Evolutionary conservation across 2,113 vertebrate genomes (phyloP), one percentile per base, ranked within the genome.

Genomic region (Nansenia antarctica): DNA sequence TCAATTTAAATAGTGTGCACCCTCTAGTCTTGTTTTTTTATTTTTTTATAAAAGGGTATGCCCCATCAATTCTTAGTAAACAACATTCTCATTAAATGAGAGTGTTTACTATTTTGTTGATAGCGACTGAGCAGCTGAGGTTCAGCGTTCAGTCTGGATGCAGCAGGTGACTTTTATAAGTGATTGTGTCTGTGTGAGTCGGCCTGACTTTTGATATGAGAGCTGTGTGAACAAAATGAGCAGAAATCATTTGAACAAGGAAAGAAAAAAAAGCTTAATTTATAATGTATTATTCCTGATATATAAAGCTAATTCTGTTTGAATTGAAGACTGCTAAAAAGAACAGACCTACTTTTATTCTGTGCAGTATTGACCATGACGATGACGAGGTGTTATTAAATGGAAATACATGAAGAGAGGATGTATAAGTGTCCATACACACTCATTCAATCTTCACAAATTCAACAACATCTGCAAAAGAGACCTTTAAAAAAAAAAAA

Each of bases 121-220:
- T 29, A 34, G 58, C 58, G 15, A n/a, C 45, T 18, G 1, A 63
- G 39, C 18, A 26, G 37, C 62, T 64, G 62, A 45, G 37, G 45
- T 68, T 68, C 26, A 57, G 35, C 39, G 31, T 66, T 29, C 29
- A 26, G 32, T 31, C 27, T 54, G 45, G 53, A 69, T 65, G 79
- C 73, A 71, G 78, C 72, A 78, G 61, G 67, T 74, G 60, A 14
- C 63, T 76, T 78, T 74, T 70, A 68, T 54, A 18, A 57, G 65
- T 66, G 32, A 49, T 15, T 47, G 30, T 20, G 3, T 57, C 37
- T 35, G 31, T 35, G 18, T 30, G 31, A 2, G 15, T 49, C 5
- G 29, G 31, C 47, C 49, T 22, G 47, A 24, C n/a, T 24, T 49
- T 39, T 63, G 37, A 5, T 53, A 27, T 67, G 42, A 9, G 14